Evolutionary conservation across 2,797 vertebrate genomes (phyloP), one percentile per base, ranked within the genome.

Genomic region (Ambastaia sidthimunki): DNA sequence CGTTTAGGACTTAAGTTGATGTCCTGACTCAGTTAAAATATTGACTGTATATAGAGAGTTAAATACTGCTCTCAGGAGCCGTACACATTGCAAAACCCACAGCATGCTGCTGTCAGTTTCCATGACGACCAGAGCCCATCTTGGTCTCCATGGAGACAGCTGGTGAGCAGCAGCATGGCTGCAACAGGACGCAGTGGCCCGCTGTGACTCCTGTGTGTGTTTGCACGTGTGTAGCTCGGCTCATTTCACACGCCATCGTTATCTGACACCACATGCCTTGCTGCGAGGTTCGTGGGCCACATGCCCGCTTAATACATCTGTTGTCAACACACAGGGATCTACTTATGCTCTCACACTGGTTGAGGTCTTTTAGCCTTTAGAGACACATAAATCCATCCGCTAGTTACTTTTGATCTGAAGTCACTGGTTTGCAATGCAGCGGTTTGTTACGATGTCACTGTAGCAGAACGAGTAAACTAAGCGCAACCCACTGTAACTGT

Each of bases 131-230:
- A 89, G 90, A 89, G 91, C 89, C 90, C 91, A 91, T 88, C 90
- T 87, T 59, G 80, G 90, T 94, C 92, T 84, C 93, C 91, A 93
- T 94, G 90, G 93, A 93, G 93, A 94, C 92, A 92, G 92, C 89
- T 87, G 86, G 88, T 89, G 81, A 89, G 92, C 89, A 89, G 89
- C 87, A 87, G 86, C 88, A 86, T 57, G 74, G 86, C 70, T 82
- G 84, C 63, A 44, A 73, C 67, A 74, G 76, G 74, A 80, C 44
- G 37, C 67, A 23, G 59, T 5, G 41, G 44, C 80, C 74, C 50
- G 57, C 74, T 81, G 67, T 55, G 67, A 71, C 62, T 75, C 55
- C 44, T 62, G 77, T 25, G 25, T 67, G 73, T 65, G 59, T 71
- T 80, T 28, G 77, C 77, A 79, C 77, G 77, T 65, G 76, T 78